Percentiles rank a stretch among this genome's conserved stretches.
These are phyloP conservation scores for Anguilla obscura DNA, from an alignment of 2,797 vertebrate species.

Conservation along the genomic window DNA sequence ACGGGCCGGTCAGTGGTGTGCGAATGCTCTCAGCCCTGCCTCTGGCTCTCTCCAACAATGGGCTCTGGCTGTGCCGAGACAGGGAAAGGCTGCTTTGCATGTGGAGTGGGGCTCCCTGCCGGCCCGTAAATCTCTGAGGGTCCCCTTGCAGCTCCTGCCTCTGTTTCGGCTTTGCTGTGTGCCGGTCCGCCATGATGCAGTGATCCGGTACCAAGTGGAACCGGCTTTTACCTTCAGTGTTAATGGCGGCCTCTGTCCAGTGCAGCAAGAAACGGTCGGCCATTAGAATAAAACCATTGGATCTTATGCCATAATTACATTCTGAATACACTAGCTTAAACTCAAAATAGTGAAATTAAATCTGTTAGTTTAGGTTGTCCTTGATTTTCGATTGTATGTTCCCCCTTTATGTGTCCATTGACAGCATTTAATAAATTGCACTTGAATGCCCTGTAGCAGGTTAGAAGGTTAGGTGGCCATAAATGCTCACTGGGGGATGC, in stretches of 20 bases:
- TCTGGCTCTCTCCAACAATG: conserved; percentile 30
- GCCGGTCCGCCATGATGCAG: neutral
- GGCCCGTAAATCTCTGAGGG: conserved; percentile 17
- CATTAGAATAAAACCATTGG: neutral
- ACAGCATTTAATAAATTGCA: neutral
- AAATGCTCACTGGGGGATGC: neutral
- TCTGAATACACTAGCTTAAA: neutral
- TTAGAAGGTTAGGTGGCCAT: neutral
- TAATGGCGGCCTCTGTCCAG: neutral
- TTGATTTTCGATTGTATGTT: neutral
- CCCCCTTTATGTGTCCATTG: neutral
- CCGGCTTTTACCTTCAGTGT: neutral
- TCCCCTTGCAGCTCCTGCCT: neutral
- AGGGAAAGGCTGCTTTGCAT: conserved; percentile 32
- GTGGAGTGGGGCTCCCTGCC: neutral
- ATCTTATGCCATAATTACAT: neutral
- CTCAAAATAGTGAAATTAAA: no score
- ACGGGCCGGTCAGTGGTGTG: conserved; percentile 15
- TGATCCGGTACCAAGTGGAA: neutral
- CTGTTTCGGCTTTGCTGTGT: neutral
- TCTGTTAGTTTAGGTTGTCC: neutral
- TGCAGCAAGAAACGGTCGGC: neutral
- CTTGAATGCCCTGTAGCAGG: neutral
- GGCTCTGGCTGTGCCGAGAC: conserved; percentile 40
- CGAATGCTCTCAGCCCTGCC: conserved; percentile 24